Percentiles rank a stretch among this genome's conserved stretches.
These are phyloP conservation scores for Brachionus calyciflorus DNA, from an alignment of 1,140 invertebrate species.

Conservation along the genomic window DNA sequence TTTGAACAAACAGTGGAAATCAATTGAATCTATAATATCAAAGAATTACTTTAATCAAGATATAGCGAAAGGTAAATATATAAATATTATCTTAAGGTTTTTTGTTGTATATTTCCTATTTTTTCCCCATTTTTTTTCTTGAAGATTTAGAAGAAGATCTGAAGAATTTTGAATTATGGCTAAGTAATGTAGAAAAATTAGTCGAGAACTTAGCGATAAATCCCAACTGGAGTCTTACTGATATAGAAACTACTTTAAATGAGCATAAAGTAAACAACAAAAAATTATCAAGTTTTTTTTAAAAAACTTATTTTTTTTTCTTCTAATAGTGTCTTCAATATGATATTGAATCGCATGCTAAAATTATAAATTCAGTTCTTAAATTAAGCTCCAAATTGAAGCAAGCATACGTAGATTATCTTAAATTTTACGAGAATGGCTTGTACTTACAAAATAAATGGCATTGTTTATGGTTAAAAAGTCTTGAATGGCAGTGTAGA, in stretches of 20 bases:
- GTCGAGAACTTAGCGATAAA: constrained; percentile 52
- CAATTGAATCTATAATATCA: constrained; percentile 65
- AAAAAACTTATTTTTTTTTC: constrained; percentile 2
- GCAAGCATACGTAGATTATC: constrained; percentile 43
- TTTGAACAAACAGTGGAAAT: constrained; percentile 75
- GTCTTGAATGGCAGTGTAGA: constrained; percentile 82
- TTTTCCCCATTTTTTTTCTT: background rate
- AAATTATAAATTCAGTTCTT: constrained; percentile 74
- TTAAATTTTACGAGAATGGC: constrained; percentile 48
- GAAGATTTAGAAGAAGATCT: constrained; percentile 53
- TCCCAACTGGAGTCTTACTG: constrained; percentile 52
- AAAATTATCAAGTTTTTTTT: constrained; percentile 37
- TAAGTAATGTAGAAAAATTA: constrained; percentile 64
- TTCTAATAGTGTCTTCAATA: constrained; percentile 78
- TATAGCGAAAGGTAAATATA: constrained; percentile 34
- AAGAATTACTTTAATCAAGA: constrained; percentile 50
- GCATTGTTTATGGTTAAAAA: constrained; percentile 79
- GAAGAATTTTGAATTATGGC: constrained; percentile 66
- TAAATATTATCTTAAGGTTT: background rate
- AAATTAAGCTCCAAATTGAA: constrained; percentile 67
- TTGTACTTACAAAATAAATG: constrained; percentile 67
- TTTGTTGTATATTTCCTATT: background rate
- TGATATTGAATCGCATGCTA: constrained; percentile 78
- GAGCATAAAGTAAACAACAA: constrained; percentile 55
- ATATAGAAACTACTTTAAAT: constrained; percentile 55